These are phyloP conservation scores for Trichoplusia ni DNA, from an alignment of 1,140 invertebrate genomes.

Conservation along the genomic window DNA sequence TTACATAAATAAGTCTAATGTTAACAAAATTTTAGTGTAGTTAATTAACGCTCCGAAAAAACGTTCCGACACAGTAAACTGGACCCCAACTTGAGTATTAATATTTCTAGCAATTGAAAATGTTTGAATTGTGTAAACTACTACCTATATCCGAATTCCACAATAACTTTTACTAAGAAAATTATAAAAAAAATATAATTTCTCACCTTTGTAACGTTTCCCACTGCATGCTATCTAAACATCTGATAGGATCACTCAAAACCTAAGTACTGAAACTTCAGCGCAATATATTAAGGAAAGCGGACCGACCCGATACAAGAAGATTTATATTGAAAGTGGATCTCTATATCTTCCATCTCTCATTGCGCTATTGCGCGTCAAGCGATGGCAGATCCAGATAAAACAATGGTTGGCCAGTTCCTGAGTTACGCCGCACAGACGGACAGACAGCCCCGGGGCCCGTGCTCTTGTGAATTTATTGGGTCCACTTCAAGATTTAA, in stretches of 20 bases:
- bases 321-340: slow-evolving; percentile 32
- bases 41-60: too few species aligned
- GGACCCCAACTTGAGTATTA: too few species aligned
- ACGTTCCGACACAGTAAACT: too few species aligned
- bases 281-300: slow-evolving; percentile 21
- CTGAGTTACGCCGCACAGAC: slow-evolving; percentile 27
- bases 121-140: too few species aligned
- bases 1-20: too few species aligned
- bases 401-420: slow-evolving; percentile 25
- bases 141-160: too few species aligned
- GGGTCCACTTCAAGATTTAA: not conserved
- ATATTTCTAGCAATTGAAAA: too few species aligned
- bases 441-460: slow-evolving; percentile 19
- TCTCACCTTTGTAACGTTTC: too few species aligned
- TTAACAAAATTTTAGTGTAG: too few species aligned
- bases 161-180: too few species aligned
- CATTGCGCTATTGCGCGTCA: slow-evolving; percentile 29
- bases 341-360: slow-evolving; percentile 29
- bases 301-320: slow-evolving; percentile 14
- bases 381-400: slow-evolving; percentile 29
- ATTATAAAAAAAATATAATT: too few species aligned
- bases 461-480: slow-evolving; percentile 7
- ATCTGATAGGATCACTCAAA: not conserved
- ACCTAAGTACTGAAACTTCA: not conserved
- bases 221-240: too few species aligned